Evolutionary conservation across 2,888 invertebrate genomes (phyloP), one percentile per base, ranked within the genome.

Genomic region (Agrotis ipsilon): DNA sequence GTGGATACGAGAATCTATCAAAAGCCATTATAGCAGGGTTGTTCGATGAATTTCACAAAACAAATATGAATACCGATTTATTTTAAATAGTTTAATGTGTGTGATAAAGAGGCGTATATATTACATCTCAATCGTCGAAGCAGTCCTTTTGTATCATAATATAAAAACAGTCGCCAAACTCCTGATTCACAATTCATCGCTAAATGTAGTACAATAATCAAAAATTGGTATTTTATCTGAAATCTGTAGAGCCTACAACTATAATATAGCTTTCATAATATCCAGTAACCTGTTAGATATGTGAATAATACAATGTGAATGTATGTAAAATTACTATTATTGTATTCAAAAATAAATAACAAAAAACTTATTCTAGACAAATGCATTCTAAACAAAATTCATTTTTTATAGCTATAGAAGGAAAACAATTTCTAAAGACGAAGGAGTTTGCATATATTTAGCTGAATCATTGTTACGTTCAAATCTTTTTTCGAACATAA

Each of bases 261-360:
- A 69, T 60, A 59, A 19, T 32, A 68, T 69, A 83, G 63, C 52
- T 64, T 78, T 62, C 11, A 52, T 73, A 61, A 55, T 72, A 69
- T 76, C 71, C 67, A 48, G 48, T 82, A 63, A 79, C 64, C 61
- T 68, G 71, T 74, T 66, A 80, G 72, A 76, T 78, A 78, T 75
- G 60, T 76, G 70, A 83, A 78, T 68, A 83, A 68, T 78, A 81
- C 51, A 75, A 71, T 70, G 67, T 46, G 48, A 67, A 64, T 72
- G 65, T 59, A 57, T 57, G 67, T 61, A 19, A 71, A 69, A 61
- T 59, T 55, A 71, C 27, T 54, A 73, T 68, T 16, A 19, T 32
- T 71, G 43, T 52, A 68, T 58, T 69, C 52, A 64, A 63, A 73
- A 78, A 74, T 66, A 78, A 80, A 70, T 77, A 75, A 71, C 18